Evolutionary conservation across 2,797 vertebrate species (phyloP), one percentile per base, ranked within the genome.

Genomic region (Parauchenoglanis ngamensis): DNA sequence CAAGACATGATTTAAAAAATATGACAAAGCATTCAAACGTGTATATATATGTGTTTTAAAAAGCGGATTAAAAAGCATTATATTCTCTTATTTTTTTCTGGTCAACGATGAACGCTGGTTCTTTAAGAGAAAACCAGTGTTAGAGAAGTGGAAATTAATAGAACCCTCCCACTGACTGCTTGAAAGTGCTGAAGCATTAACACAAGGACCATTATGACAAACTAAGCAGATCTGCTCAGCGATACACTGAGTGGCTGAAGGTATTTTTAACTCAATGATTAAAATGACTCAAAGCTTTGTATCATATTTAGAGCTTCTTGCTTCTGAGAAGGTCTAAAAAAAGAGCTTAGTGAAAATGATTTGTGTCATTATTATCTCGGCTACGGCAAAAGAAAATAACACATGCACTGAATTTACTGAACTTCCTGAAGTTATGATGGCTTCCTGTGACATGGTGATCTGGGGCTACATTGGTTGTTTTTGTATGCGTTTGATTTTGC

Each of bases 141-240:
- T 59, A 57, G 73, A 76, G 73, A 54, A 77, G 75, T 78, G 6
- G n/a, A 78, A 31, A 56, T 76, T 15, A 52, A 52, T 28, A 52
- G 10, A 59, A 6, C 21, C 35, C 57, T 46, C 35, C 78, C 31
- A 25, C 57, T 2, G 78, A n/a, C 21, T 44, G 56, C 57, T 59
- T 80, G 23, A 80, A 80, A 80, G 21, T 80, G 78, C 78, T 80
- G 78, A 80, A 80, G 25, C 78, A 44, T 80, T 61, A 80, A 80
- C 78, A 61, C 78, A 3, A 40, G 56, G 31, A 40, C 6, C 10
- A 61, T 59, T 40, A 25, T 80, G 5, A 23, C 5, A 8, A 80
- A 44, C 19, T 59, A 80, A 80, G 78, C 78, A 80, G 78, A 80
- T 80, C 56, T 80, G 78, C 31, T 80, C 78, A 44, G 4, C 0